These are phyloP conservation scores for Struthio camelus DNA, from an alignment of 2,113 vertebrate genomes.

Conservation along the genomic window DNA sequence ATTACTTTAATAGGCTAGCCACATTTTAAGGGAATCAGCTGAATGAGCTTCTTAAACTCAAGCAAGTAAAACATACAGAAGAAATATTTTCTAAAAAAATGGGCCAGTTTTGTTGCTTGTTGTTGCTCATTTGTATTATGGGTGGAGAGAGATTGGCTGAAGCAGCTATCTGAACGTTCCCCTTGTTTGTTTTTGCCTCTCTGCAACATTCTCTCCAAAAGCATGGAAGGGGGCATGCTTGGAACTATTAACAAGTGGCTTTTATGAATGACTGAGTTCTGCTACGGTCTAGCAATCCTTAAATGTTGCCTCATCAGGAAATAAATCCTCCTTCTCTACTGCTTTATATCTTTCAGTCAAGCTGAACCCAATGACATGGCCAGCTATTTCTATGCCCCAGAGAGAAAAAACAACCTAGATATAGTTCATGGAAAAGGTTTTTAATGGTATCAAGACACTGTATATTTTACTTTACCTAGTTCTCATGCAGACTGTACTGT, in stretches of 20 bases:
- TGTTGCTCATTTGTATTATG: not conserved
- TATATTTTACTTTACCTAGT: not conserved
- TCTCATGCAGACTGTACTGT: not conserved
- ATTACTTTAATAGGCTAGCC: not conserved
- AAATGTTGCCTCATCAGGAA: not conserved
- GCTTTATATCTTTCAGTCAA: not conserved
- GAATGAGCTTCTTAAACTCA: not conserved
- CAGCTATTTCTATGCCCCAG: not conserved
- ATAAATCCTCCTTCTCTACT: not conserved
- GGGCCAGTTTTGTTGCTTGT: not conserved
- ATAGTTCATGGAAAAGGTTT: not conserved
- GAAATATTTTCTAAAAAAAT: not conserved
- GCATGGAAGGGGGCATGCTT: no score
- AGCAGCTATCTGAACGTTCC: not conserved
- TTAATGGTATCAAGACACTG: not conserved
- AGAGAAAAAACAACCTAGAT: not conserved
- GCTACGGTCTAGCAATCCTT: not conserved
- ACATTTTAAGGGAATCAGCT: not conserved
- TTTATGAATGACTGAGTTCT: conserved; percentile 7
- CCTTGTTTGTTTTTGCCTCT: not conserved
- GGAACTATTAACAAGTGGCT: not conserved
- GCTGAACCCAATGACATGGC: not conserved
- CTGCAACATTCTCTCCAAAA: not conserved
- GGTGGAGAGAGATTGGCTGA: not conserved
- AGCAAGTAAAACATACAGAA: not conserved